These are phyloP conservation scores for Leucosticte australis DNA, from an alignment of 2,113 vertebrate genomes.

Conservation along the genomic window DNA sequence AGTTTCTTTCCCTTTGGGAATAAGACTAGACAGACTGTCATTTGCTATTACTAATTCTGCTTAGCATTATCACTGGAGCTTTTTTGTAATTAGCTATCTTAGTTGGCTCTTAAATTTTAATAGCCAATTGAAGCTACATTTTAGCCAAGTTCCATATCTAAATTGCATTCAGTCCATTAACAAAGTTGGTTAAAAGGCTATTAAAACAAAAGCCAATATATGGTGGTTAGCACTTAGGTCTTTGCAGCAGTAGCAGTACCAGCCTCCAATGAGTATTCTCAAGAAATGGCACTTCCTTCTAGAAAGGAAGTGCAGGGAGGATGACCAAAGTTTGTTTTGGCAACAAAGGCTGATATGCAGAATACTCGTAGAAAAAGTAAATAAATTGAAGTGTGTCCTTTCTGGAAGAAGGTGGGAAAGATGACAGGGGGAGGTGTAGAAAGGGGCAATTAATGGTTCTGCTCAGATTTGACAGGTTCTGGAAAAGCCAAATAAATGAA, in stretches of 20 bases:
- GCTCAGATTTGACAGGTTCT: conserved; percentile 67
- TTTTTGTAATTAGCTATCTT: conserved; percentile 86
- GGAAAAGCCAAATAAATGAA: conserved; percentile 67
- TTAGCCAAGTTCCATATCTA: conserved; percentile 86
- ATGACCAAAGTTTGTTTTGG: background rate
- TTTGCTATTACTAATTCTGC: conserved; percentile 83
- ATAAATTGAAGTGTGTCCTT: background rate
- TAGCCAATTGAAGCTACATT: conserved; percentile 84
- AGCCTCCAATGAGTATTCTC: conserved; percentile 30
- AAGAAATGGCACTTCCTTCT: conserved; percentile 24
- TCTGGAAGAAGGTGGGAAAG: background rate
- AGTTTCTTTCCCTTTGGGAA: conserved; percentile 79
- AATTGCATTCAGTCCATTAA: conserved; percentile 85
- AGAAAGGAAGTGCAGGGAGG: background rate
- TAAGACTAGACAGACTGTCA: conserved; percentile 83
- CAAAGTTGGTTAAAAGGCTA: conserved; percentile 85
- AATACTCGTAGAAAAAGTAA: background rate
- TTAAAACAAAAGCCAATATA: conserved; percentile 80
- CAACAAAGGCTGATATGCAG: background rate
- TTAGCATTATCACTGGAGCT: conserved; percentile 78
- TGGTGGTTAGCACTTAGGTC: conserved; percentile 63
- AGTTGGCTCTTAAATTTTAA: conserved; percentile 88
- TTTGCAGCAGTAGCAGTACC: conserved; percentile 26
- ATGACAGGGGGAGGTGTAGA: background rate
- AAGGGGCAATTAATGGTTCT: conserved; percentile 51